Conservation (phyloP, 2,888 invertebrate species). For the Onchidella celtica region DNA sequence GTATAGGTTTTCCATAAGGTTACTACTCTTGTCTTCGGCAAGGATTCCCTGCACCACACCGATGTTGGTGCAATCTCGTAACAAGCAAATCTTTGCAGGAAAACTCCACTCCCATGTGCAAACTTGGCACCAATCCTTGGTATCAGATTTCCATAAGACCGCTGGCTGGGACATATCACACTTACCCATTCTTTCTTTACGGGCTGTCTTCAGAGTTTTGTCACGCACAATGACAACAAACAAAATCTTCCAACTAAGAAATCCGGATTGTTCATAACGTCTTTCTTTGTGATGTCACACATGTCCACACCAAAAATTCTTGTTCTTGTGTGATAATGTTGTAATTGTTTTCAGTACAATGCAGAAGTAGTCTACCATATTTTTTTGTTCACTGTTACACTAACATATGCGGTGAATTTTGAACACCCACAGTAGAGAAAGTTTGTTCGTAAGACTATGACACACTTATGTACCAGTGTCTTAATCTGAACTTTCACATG, state of each 20-base stretch:
- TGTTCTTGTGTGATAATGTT: not conserved
- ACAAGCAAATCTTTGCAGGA: too few species aligned
- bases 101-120: too few species aligned
- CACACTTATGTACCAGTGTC: not conserved
- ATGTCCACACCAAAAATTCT: not conserved
- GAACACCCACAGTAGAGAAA: not conserved
- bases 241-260: not conserved
- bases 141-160: too few species aligned
- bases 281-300: not conserved
- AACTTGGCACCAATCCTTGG: too few species aligned
- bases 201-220: not conserved
- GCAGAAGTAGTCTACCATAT: not conserved
- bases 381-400: not conserved
- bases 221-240: not conserved
- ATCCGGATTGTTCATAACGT: not conserved
- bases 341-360: not conserved
- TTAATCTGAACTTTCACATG: not conserved
- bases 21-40: too few species aligned
- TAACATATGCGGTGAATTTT: not conserved
- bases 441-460: not conserved
- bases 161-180: too few species aligned
- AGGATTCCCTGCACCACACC: too few species aligned
- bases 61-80: too few species aligned
- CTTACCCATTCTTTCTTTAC: not conserved
- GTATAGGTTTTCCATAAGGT: too few species aligned